Evolutionary conservation across 2,888 invertebrate genomes (phyloP).

Genomic region (Drosophila siamana): DNA sequence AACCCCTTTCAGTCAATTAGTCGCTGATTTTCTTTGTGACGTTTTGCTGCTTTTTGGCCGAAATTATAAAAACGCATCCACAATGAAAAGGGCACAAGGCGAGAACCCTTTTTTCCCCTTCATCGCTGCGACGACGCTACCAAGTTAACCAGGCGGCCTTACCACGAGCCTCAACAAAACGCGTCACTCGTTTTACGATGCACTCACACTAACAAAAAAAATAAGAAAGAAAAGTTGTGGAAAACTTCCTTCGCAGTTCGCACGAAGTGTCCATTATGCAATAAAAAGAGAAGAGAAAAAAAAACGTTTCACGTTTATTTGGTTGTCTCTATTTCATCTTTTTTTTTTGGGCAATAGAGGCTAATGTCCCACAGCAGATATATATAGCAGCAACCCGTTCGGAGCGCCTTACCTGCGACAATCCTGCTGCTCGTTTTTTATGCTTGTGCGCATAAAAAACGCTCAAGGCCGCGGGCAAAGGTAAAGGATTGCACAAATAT

Average conservation of each 20-base stretch:
- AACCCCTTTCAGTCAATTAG: conserved; percentile 81
- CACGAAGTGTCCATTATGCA: conserved; percentile 74
- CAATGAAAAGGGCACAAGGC: conserved; percentile 44
- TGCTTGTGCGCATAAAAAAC: conserved; percentile 49
- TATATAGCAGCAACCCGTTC: conserved; percentile 62
- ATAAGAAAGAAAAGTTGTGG: conserved; percentile 2
- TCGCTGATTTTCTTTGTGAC: conserved; percentile 73
- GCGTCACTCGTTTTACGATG: conserved; percentile 25
- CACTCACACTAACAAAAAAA: background rate
- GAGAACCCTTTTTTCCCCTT: conserved; percentile 47
- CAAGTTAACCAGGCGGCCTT: too few species aligned
- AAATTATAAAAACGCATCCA: conserved; percentile 59
- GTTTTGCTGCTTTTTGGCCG: conserved; percentile 40
- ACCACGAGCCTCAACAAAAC: background rate
- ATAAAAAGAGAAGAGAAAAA: conserved; percentile 53
- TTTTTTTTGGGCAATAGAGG: conserved; percentile 59
- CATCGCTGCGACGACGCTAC: background rate
- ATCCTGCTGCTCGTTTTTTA: background rate
- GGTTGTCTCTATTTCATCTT: background rate
- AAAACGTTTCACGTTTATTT: conserved; percentile 9
- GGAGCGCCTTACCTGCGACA: conserved; percentile 52
- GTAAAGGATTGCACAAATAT: conserved; percentile 84
- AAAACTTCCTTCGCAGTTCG: conserved; percentile 39
- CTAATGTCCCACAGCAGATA: conserved; percentile 27
- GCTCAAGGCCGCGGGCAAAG: conserved; percentile 60